Base-by-base conservation (phyloP, 2,113 vertebrate genomes). In the Piprites chloris region DNA sequence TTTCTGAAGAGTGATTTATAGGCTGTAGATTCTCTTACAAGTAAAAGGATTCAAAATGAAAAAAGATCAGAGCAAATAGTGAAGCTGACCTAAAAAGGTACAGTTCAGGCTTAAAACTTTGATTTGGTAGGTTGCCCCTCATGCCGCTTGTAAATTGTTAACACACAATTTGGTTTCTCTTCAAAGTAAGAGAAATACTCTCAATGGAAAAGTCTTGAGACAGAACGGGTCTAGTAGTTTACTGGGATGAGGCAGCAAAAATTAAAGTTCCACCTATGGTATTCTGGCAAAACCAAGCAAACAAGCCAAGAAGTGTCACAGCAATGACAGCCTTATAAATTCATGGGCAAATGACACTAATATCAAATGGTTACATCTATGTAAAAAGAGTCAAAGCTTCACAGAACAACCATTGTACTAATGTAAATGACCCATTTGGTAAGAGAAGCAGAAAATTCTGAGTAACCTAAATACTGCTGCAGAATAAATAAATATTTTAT, bases 1-100 rank as follows among this genome's bases (percentile, higher is more conserved):
- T 92, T 94, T 91, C 77, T 80, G 68, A 83, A 93, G 41, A 78
- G 33, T 73, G 61, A 95, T 93, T 96, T 95, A 72, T 82, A 73
- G 77, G 26, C 72, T 84, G 32, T 59, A 75, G 42, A 42, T 59
- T 85, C 62, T 66, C 52, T 59, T 76, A 41, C 35, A 83, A 65
- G 32, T 47, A 72, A 65, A 80, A 47, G 32, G 27, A 50, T 72
- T 91, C n/a, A 87, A 92, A 94, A 67, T 2, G 19, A 62, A 74
- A 86, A 77, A 71, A 14, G 8, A 73, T 77, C 65, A 69, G 26
- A 77, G 32, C 13, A 78, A 92, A 95, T 71, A 88, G 53, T 22
- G 79, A 87, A 97, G 35, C 27, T 3, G 5, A 86, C 22, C 19
- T 62, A 35, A 46, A 86, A 93, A 83, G 16, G 5, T 50, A 35